phyloP scores from a whole-genome alignment of 2,888 invertebrate genomes.

The Octonoba sinensis region DNA sequence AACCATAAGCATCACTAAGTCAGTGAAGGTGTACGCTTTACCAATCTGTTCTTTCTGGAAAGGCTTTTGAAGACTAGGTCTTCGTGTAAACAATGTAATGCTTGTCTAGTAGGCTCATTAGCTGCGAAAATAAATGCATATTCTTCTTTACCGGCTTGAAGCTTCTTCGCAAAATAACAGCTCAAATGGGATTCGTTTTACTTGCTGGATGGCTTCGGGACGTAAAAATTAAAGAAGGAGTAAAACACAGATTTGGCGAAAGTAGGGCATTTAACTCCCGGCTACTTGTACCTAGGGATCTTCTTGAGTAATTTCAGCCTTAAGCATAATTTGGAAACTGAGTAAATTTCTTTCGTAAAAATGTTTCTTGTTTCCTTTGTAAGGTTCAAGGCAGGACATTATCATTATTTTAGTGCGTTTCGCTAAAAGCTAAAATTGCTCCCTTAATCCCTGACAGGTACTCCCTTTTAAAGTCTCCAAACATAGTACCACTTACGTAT shows the following conservation, averaged over 20 bases:
- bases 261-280: slow-evolving; percentile 13
- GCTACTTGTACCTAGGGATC: slow-evolving; percentile 32
- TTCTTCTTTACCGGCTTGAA: slow-evolving; percentile 50
- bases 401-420: too few relatives aligned
- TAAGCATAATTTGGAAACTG: neutral
- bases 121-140: slow-evolving; percentile 31
- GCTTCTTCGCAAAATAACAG: slow-evolving; percentile 46
- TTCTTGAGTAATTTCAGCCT: too few relatives aligned
- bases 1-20: slow-evolving; percentile 5
- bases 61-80: slow-evolving; percentile 31
- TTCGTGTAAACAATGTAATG: slow-evolving; percentile 55
- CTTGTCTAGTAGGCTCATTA: slow-evolving; percentile 41
- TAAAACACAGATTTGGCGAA: slow-evolving; percentile 9
- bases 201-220: slow-evolving; percentile 19
- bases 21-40: slow-evolving; percentile 15
- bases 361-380: neutral
- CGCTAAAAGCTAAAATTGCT: too few relatives aligned
- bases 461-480: too few relatives aligned
- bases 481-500: too few relatives aligned
- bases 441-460: too few relatives aligned
- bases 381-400: too few relatives aligned
- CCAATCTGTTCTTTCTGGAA: slow-evolving; percentile 25
- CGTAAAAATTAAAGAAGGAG: slow-evolving; percentile 50
- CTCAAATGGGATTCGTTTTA: slow-evolving; percentile 51
- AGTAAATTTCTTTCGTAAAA: slow-evolving; percentile 36